These are phyloP conservation scores for Chanos chanos DNA, from an alignment of 2,797 vertebrate species.

Conservation along the genomic window DNA sequence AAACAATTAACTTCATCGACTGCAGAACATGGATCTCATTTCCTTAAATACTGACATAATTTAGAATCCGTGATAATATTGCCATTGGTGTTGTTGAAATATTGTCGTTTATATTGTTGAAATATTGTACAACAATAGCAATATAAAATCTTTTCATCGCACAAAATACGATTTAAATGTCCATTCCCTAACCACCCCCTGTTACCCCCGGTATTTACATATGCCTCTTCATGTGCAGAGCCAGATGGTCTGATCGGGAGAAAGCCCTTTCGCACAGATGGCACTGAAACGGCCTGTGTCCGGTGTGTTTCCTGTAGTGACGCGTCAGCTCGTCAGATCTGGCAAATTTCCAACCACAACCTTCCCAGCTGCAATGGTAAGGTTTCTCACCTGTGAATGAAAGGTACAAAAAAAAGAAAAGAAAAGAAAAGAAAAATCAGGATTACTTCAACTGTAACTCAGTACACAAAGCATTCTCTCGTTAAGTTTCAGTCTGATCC, in stretches of 20 bases:
- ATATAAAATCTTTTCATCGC: conserved; percentile 3
- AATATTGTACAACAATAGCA: conserved; percentile 15
- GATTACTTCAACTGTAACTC: not conserved
- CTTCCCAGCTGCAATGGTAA: conserved; percentile 94
- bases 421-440: not conserved
- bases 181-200: too few relatives aligned
- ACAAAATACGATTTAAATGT: conserved; percentile 4
- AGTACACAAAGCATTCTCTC: too few relatives aligned
- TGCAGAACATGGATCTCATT: conserved; percentile 31
- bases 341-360: conserved; percentile 94
- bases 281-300: conserved; percentile 88
- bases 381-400: conserved; percentile 83
- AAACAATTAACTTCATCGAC: conserved; percentile 66
- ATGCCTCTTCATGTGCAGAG: conserved; percentile 94
- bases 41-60: conserved; percentile 74
- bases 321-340: conserved; percentile 88
- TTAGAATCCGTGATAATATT: conserved; percentile 48
- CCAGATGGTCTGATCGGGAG: conserved; percentile 88
- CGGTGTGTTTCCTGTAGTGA: conserved; percentile 91
- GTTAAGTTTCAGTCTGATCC: too few relatives aligned
- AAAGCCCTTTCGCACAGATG: conserved; percentile 90
- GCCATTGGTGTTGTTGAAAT: conserved; percentile 40
- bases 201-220: too few relatives aligned
- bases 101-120: conserved; percentile 39
- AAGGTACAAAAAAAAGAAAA: conserved; percentile 4